Base-by-base conservation (phyloP, 1,140 invertebrate genomes). In the Adoxophyes honmai region DNA sequence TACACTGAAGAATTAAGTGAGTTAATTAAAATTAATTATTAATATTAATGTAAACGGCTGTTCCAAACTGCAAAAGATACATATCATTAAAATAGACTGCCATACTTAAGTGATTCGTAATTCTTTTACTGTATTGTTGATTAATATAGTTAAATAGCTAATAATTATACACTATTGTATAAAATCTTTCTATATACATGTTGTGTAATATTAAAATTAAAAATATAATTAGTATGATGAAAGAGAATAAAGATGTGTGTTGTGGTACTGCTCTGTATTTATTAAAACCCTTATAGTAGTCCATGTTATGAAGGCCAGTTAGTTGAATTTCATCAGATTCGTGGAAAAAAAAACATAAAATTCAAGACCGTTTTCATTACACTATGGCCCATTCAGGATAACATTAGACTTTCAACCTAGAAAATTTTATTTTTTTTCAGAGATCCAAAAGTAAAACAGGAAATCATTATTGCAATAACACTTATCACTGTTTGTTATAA, bases 111-210 rank as follows among this genome's bases (percentile, higher is more conserved):
- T 78, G 68, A 81, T 80, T 81, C 81, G 62, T 85, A 88, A 85
- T 88, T 88, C 74, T 85, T 87, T 86, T 85, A 88, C 75, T 79
- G 70, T 81, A 86, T 81, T 88, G 82, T 88, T 88, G 82, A 81
- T 76, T 77, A 81, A 75, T 76, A 83, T 83, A 81, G 76, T 72
- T 75, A 69, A 73, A 72, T 81, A 86, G 75, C 63, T 59, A 77
- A 64, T 82, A 82, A 81, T 81, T 87, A 87, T 88, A 88, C 79
- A 88, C 81, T 86, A 88, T 86, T 86, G 81, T 88, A 86, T 88
- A 85, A 87, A 83, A 78, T 87, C 85, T 86, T 88, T 88, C 85
- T 88, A 88, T 88, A 81, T 88, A 86, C 85, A 88, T 88, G 82
- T 88, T 88, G 85, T 88, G 82, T 84, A 80, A 84, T 82, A 81